Evolutionary conservation across 2,888 invertebrate genomes (phyloP).

Genomic region (Laspeyria flexula): DNA sequence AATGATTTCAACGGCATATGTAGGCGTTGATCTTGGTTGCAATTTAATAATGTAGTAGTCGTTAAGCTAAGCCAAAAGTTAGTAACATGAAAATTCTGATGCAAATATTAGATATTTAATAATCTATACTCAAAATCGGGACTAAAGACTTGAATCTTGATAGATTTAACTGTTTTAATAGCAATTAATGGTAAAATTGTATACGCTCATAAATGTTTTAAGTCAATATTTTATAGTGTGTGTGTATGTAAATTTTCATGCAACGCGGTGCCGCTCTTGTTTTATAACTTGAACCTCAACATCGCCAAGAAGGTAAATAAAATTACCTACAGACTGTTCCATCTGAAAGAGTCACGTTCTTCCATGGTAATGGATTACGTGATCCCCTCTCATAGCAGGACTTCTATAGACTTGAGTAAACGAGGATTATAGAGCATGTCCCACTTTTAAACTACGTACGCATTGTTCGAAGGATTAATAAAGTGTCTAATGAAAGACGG

Average conservation of each 20-base stretch:
- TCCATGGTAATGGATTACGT: conserved; percentile 78
- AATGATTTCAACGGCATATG: too few relatives aligned
- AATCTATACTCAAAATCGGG: too few relatives aligned
- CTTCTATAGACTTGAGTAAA: conserved; percentile 44
- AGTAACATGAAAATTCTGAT: too few relatives aligned
- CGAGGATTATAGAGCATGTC: conserved; percentile 46
- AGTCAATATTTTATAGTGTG: too few relatives aligned
- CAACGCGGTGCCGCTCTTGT: neutral
- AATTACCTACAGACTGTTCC: conserved; percentile 57
- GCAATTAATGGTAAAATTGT: too few relatives aligned
- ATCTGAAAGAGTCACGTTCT: conserved; percentile 64
- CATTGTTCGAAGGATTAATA: conserved; percentile 46
- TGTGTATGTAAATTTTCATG: neutral
- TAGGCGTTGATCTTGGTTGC: too few relatives aligned
- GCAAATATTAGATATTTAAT: too few relatives aligned
- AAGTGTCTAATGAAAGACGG: conserved; percentile 37
- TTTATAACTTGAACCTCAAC: conserved; percentile 3
- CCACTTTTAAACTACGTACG: conserved; percentile 45
- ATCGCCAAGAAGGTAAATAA: conserved; percentile 61
- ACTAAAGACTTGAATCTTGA: too few relatives aligned
- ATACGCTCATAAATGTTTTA: too few relatives aligned
- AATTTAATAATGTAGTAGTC: too few relatives aligned
- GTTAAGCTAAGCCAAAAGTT: too few relatives aligned
- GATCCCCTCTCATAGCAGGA: conserved; percentile 52
- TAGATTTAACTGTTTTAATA: too few relatives aligned